A percentile compares a stretch with the other conserved stretches of the same genome.
These are phyloP conservation scores for Calvadosia cruxmelitensis DNA, from an alignment of 30 jellyfish, hydroid and myxozoan genomes.

Conservation along the genomic window DNA sequence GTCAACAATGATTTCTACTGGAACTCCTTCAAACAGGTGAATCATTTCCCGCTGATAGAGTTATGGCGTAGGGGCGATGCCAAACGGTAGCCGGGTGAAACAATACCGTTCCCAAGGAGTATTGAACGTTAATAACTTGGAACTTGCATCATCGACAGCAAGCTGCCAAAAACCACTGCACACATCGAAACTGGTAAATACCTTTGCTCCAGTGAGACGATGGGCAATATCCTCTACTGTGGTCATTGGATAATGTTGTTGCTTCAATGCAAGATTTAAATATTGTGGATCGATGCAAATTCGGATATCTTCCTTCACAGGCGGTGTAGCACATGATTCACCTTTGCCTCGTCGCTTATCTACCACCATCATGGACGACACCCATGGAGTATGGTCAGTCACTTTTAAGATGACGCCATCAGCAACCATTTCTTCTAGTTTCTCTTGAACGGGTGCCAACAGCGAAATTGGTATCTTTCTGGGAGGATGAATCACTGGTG, in stretches of 20 bases:
- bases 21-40: background rate
- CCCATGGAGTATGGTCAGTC: constrained; percentile 24
- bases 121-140: too few species aligned
- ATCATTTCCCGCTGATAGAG: background rate
- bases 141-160: too few species aligned
- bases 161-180: too few species aligned
- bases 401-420: constrained; percentile 20
- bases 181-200: too few species aligned
- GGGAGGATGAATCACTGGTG: constrained; percentile 22
- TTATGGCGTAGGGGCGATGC: background rate
- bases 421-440: constrained; percentile 20
- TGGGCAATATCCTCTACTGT: too few species aligned
- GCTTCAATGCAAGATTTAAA: too few species aligned
- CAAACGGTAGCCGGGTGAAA: background rate
- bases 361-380: constrained; percentile 23
- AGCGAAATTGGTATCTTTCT: constrained; percentile 20
- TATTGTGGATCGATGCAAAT: constrained; percentile 17
- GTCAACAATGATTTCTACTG: background rate
- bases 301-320: constrained; percentile 26
- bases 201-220: too few species aligned
- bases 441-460: constrained; percentile 18
- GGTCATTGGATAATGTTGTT: too few species aligned
- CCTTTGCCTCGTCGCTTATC: constrained; percentile 29
- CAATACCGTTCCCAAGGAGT: constrained; percentile 1
- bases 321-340: constrained; percentile 22